A percentile compares a stretch with the other conserved stretches of the same genome.
Conservation (phyloP, 1,140 invertebrate genomes). For the Neoseiulus cucumeris region DNA sequence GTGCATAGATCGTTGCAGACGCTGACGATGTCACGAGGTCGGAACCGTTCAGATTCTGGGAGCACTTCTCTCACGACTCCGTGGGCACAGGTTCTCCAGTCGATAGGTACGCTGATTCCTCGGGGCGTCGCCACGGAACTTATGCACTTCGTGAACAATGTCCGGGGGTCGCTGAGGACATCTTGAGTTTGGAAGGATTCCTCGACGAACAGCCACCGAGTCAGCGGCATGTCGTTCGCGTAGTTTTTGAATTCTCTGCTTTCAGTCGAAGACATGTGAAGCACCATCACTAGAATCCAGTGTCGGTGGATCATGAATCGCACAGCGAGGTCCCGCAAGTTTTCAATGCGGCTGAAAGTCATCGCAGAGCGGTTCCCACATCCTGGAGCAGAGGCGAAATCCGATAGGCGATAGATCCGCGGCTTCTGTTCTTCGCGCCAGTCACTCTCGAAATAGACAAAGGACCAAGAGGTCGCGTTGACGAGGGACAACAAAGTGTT, state of each 20-base stretch:
- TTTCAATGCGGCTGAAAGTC: background rate
- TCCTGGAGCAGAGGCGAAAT: background rate
- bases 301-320: background rate
- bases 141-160: background rate
- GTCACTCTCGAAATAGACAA: background rate
- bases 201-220: background rate
- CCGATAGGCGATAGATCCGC: background rate
- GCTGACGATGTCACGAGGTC: background rate
- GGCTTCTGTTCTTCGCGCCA: background rate
- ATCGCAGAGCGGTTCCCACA: background rate
- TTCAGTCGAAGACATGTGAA: background rate
- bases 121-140: background rate
- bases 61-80: background rate
- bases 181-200: background rate
- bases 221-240: background rate
- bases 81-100: background rate
- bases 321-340: background rate
- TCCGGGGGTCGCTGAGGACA: background rate
- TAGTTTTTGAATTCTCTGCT: background rate
- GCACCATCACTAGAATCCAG: background rate
- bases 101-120: background rate
- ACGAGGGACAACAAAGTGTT: conserved; percentile 4
- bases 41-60: background rate
- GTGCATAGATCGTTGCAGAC: background rate
- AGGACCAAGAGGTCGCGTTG: background rate